A percentile compares a stretch with the other conserved stretches of the same genome.
phyloP scores from a whole-genome alignment of 2,113 vertebrate species.

The Cheirogaleus medius region DNA sequence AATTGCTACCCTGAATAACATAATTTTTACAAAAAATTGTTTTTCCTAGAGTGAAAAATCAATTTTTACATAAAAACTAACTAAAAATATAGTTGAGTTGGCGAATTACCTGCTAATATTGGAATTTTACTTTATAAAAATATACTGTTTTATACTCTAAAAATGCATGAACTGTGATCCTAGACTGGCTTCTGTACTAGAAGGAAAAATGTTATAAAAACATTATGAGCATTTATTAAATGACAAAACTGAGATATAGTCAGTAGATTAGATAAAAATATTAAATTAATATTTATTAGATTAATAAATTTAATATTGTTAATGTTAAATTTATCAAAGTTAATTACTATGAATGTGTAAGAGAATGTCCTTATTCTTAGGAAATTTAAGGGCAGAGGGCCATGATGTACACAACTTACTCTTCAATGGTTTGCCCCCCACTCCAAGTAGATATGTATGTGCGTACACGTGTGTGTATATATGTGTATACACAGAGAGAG shows the following conservation, averaged over 20 bases:
- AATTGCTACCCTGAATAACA: background rate
- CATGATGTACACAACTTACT: background rate
- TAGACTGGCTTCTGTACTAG: background rate
- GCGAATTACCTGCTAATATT: background rate
- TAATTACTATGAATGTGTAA: background rate
- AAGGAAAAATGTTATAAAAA: background rate
- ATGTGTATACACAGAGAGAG: background rate
- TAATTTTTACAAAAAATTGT: background rate
- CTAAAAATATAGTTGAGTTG: background rate
- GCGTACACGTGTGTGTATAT: background rate
- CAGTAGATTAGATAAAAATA: background rate
- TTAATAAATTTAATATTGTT: background rate
- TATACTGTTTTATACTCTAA: background rate
- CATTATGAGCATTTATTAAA: background rate
- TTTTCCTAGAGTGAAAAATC: background rate
- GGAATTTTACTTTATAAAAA: constrained; percentile 28
- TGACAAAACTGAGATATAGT: background rate
- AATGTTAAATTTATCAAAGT: background rate
- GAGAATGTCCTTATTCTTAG: background rate
- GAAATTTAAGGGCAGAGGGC: background rate
- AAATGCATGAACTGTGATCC: background rate
- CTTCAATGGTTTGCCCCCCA: background rate
- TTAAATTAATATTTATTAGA: too few species aligned
- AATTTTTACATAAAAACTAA: background rate
- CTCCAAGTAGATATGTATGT: too few species aligned